phyloP scores from a whole-genome alignment of 2,113 vertebrate genomes.

The Cinclus cinclus region DNA sequence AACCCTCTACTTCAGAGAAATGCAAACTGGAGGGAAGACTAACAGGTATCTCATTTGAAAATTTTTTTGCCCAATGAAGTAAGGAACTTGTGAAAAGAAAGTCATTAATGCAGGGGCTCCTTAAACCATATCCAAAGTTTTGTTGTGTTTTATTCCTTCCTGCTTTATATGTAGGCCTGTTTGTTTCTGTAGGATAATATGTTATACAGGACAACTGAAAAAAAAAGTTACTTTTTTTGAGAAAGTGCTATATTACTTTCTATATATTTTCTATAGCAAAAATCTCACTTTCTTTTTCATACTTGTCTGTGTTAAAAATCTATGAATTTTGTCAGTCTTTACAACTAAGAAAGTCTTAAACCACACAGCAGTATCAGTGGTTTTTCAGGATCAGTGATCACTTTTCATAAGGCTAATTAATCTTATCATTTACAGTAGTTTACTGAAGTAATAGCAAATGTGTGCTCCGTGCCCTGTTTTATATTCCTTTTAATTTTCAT shows the following conservation, averaged over 20 bases:
- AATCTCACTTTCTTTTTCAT: not conserved
- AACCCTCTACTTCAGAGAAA: not conserved
- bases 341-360: not conserved
- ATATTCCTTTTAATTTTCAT: not conserved
- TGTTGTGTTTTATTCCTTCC: constrained; percentile 5
- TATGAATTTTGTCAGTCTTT: not conserved
- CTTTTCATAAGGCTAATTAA: not conserved
- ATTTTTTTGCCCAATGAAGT: constrained; percentile 5
- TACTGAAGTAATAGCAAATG: not conserved
- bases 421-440: not conserved
- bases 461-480: not conserved
- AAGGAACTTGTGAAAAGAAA: not conserved
- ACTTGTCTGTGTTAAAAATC: not conserved
- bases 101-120: not conserved
- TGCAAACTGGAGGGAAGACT: not conserved
- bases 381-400: no score
- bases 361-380: not conserved
- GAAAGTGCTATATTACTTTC: constrained; percentile 9
- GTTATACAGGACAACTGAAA: not conserved
- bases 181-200: not conserved
- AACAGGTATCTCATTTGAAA: not conserved
- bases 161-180: not conserved
- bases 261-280: not conserved
- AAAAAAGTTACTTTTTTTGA: not conserved
- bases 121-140: not conserved